These are phyloP conservation scores for Boloria selene DNA, from an alignment of 2,888 invertebrate species.

Conservation along the genomic window DNA sequence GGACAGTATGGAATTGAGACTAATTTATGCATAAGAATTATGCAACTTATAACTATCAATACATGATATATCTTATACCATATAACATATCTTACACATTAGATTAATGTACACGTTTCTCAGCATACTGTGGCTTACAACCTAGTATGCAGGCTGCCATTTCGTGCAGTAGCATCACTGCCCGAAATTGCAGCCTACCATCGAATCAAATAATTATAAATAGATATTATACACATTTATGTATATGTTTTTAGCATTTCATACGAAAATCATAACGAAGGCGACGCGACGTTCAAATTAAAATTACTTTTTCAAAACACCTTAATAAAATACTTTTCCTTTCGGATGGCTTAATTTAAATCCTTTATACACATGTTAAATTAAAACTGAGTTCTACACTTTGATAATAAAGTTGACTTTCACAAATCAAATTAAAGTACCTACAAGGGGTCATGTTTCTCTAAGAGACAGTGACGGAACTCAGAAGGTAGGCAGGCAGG, in stretches of 20 bases:
- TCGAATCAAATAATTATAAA: neutral
- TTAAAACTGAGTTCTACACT: constrained; percentile 12
- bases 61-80: neutral
- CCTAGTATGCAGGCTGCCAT: neutral
- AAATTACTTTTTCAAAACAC: constrained; percentile 14
- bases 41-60: too few relatives aligned
- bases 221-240: neutral
- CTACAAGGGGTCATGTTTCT: constrained; percentile 32
- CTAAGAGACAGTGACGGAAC: constrained; percentile 33
- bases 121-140: constrained; percentile 4
- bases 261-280: neutral
- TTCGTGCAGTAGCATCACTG: too few relatives aligned
- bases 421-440: constrained; percentile 15
- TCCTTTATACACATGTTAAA: constrained; percentile 6
- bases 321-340: constrained; percentile 22
- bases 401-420: constrained; percentile 25
- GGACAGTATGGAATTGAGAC: too few relatives aligned
- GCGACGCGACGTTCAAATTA: constrained; percentile 10
- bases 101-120: neutral
- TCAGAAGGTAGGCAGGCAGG: constrained; percentile 38
- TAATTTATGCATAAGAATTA: too few relatives aligned
- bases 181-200: neutral
- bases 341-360: constrained; percentile 19
- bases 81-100: too few relatives aligned
- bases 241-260: neutral